These are phyloP conservation scores for Ranitomeya variabilis DNA, from an alignment of 2,113 vertebrate genomes.

Conservation along the genomic window DNA sequence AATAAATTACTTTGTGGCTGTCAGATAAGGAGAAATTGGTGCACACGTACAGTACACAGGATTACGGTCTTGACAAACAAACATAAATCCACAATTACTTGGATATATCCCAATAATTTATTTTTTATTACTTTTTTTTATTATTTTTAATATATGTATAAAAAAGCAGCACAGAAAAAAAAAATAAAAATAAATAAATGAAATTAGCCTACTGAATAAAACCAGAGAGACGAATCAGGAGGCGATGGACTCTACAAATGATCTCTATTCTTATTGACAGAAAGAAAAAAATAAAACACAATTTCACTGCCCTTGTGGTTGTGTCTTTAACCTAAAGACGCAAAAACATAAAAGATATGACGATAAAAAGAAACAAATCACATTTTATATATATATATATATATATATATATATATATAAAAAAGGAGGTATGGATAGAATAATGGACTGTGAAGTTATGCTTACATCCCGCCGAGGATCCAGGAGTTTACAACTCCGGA, in stretches of 20 bases:
- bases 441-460: slow-evolving; percentile 31
- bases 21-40: slow-evolving; percentile 67
- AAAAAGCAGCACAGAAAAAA: slow-evolving; percentile 77
- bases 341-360: slow-evolving; percentile 2
- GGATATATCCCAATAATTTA: slow-evolving; percentile 92
- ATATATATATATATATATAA: slow-evolving; percentile 16
- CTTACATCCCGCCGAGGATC: slow-evolving; percentile 26
- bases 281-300: slow-evolving; percentile 54
- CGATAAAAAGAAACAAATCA: neutral
- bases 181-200: slow-evolving; percentile 87
- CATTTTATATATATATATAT: slow-evolving; percentile 44
- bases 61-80: slow-evolving; percentile 71
- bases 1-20: slow-evolving; percentile 86
- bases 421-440: neutral
- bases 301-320: slow-evolving; percentile 65
- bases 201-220: slow-evolving; percentile 74
- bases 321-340: slow-evolving; percentile 27
- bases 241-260: slow-evolving; percentile 62
- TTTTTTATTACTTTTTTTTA: slow-evolving; percentile 67
- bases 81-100: slow-evolving; percentile 78
- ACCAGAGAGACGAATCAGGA: slow-evolving; percentile 65
- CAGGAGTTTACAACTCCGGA: neutral
- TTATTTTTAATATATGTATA: slow-evolving; percentile 63
- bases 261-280: slow-evolving; percentile 62
- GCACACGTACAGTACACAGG: slow-evolving; percentile 74